Evolutionary conservation across 1,140 invertebrate species (phyloP).

Genomic region (Papilio polytes): DNA sequence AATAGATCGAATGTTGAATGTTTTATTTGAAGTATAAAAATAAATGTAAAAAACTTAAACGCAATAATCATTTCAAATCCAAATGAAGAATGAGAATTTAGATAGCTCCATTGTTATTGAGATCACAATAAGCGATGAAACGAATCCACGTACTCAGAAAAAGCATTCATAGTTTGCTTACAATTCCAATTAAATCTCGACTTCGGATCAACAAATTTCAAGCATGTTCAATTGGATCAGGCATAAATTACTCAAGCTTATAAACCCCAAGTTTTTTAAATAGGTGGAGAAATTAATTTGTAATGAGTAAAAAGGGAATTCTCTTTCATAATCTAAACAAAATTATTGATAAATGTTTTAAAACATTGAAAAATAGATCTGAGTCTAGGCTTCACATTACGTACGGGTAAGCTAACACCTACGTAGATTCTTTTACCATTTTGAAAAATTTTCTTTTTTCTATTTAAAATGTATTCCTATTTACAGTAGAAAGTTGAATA

Average conservation of each 20-base stretch:
- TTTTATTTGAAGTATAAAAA: neutral
- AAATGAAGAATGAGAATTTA: neutral
- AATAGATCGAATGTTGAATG: neutral
- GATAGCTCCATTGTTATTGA: neutral
- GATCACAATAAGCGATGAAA: neutral
- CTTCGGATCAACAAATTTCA: neutral
- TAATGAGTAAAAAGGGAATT: neutral
- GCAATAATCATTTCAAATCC: neutral
- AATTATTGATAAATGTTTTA: neutral
- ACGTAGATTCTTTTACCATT: too few species aligned
- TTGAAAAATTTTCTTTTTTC: neutral
- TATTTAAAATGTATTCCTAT: neutral
- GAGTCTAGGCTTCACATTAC: too few species aligned
- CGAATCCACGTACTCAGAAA: neutral
- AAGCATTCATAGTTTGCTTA: conserved; percentile 1
- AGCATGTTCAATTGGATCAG: conserved; percentile 9
- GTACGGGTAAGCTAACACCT: too few species aligned
- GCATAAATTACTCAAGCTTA: neutral
- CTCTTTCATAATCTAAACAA: neutral
- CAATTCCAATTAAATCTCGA: conserved; percentile 10
- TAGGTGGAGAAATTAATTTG: neutral
- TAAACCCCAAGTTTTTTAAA: neutral
- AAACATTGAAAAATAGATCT: too few species aligned
- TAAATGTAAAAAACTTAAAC: neutral
- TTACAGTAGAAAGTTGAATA: conserved; percentile 6